phyloP scores from a whole-genome alignment of 2,113 vertebrate genomes.

The Gadus macrocephalus region DNA sequence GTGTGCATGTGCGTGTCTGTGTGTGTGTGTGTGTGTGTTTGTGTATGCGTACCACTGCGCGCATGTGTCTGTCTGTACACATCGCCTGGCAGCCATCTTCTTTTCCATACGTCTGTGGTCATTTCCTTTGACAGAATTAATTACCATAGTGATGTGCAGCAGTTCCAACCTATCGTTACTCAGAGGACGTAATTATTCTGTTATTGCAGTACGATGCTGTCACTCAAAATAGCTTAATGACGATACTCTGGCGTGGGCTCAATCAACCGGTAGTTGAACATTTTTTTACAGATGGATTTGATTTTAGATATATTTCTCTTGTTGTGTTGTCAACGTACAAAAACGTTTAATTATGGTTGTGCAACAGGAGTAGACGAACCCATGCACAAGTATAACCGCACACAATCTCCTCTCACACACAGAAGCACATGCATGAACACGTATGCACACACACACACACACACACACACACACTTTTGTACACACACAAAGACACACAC shows the following conservation, averaged over 20 bases:
- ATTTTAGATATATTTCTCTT: too few species aligned
- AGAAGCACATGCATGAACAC: not conserved
- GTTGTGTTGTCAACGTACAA: too few species aligned
- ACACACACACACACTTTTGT: too few species aligned
- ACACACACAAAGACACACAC: not conserved
- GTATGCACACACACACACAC: not conserved
- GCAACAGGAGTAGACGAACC: too few species aligned
- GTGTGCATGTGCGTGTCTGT: too few species aligned
- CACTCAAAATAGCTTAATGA: slow-evolving; percentile 36
- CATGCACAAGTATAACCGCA: not conserved
- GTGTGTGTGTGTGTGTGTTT: not conserved
- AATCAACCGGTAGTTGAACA: not conserved
- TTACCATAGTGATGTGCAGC: slow-evolving; percentile 34
- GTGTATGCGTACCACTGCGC: not conserved
- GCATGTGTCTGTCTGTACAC: slow-evolving; percentile 3
- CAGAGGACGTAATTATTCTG: slow-evolving; percentile 25
- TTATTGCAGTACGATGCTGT: slow-evolving; percentile 38
- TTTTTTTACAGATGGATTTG: too few species aligned
- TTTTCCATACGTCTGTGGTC: slow-evolving; percentile 43
- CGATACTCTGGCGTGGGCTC: slow-evolving; percentile 33
- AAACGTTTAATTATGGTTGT: too few species aligned
- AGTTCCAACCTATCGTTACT: slow-evolving; percentile 6
- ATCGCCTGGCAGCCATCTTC: slow-evolving; percentile 35
- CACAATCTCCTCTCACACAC: not conserved
- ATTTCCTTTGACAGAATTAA: slow-evolving; percentile 48